These are phyloP conservation scores for Craterocephalus amniculus DNA, from an alignment of 2,797 vertebrate species.

Conservation along the genomic window DNA sequence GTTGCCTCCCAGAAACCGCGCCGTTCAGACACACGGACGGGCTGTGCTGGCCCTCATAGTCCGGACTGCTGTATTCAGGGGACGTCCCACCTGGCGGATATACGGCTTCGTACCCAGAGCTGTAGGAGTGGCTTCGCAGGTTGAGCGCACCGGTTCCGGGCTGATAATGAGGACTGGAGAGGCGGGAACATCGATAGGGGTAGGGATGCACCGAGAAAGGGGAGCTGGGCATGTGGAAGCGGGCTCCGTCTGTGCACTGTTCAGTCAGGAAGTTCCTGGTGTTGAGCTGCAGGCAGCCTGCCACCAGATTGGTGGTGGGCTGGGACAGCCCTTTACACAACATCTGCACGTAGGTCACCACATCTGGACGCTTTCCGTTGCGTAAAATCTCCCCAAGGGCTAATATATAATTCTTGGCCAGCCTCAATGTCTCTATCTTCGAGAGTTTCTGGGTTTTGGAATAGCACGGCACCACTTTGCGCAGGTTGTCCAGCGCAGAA, in stretches of 20 bases:
- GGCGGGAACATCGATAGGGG: slow-evolving; percentile 90
- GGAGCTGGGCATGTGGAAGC: slow-evolving; percentile 90
- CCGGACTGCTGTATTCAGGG: slow-evolving; percentile 94
- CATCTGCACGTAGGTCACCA: slow-evolving; percentile 97
- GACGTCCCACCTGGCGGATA: slow-evolving; percentile 90
- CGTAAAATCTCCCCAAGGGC: slow-evolving; percentile 96
- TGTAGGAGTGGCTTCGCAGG: slow-evolving; percentile 88
- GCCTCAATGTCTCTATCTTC: slow-evolving; percentile 95
- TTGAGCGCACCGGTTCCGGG: slow-evolving; percentile 84
- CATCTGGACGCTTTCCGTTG: slow-evolving; percentile 95
- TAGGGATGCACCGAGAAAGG: slow-evolving; percentile 94
- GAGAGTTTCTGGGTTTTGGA: slow-evolving; percentile 99
- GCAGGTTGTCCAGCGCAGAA: slow-evolving; percentile 96
- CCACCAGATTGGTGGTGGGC: slow-evolving; percentile 97
- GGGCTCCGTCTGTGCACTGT: slow-evolving; percentile 89
- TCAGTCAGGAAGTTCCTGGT: slow-evolving; percentile 97
- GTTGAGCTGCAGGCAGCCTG: slow-evolving; percentile 98
- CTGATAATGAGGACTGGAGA: slow-evolving; percentile 92
- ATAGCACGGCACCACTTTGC: slow-evolving; percentile 98
- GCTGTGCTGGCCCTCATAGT: slow-evolving; percentile 93
- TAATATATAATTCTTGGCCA: slow-evolving; percentile 98
- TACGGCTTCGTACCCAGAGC: slow-evolving; percentile 87
- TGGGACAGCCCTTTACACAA: slow-evolving; percentile 97
- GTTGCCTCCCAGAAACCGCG: slow-evolving; percentile 90
- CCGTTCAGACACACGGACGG: slow-evolving; percentile 93